Evolutionary conservation across 2,888 invertebrate genomes (phyloP).

Genomic region (Himalopsyche kuldschensis): DNA sequence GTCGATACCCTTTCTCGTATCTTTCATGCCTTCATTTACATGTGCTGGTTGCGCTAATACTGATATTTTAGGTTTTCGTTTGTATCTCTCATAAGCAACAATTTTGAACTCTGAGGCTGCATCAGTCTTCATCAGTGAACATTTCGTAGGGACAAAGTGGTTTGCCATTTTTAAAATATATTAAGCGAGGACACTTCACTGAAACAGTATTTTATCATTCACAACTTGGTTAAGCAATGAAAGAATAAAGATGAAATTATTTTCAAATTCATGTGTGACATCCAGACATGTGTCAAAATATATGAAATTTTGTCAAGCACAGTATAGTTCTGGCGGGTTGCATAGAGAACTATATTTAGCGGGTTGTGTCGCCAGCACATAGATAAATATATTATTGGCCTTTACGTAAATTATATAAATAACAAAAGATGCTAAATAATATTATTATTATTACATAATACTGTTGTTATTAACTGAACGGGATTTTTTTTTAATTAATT

Average conservation of each 20-base stretch:
- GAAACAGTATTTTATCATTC: neutral
- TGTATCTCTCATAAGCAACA: slow-evolving; percentile 25
- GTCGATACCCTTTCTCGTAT: slow-evolving; percentile 60
- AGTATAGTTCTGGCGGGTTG: neutral
- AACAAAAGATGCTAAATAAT: too few relatives aligned
- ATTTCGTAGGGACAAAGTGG: slow-evolving; percentile 19
- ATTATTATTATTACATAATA: too few relatives aligned
- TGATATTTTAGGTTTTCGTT: slow-evolving; percentile 16
- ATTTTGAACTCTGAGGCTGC: slow-evolving; percentile 26
- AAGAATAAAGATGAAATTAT: neutral
- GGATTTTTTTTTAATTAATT: too few relatives aligned
- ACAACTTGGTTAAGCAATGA: too few relatives aligned
- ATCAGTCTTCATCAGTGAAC: slow-evolving; percentile 9
- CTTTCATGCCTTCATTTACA: slow-evolving; percentile 33
- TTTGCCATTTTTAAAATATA: slow-evolving; percentile 4
- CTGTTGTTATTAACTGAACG: too few relatives aligned
- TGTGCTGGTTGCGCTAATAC: neutral
- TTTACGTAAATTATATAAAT: too few relatives aligned
- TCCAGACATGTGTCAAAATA: neutral
- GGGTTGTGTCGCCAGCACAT: too few relatives aligned
- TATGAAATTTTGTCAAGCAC: too few relatives aligned
- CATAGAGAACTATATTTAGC: too few relatives aligned
- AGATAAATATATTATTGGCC: too few relatives aligned
- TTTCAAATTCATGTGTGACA: neutral
- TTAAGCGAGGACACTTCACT: neutral